These are phyloP conservation scores for Altica lythri DNA, from an alignment of 2,888 invertebrate genomes.

Conservation along the genomic window DNA sequence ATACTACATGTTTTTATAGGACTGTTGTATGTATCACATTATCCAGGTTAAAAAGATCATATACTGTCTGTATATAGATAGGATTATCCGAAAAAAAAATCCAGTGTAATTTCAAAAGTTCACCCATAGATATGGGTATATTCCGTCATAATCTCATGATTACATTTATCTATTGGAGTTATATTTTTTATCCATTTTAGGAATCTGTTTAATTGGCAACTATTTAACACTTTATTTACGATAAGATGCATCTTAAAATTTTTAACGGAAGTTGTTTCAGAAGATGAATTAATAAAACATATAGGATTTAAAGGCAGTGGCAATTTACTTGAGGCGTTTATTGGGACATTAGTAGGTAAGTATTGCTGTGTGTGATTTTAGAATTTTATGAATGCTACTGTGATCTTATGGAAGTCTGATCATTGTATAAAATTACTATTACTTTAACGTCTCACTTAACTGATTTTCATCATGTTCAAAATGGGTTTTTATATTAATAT, in stretches of 20 bases:
- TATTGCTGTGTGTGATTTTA: no score
- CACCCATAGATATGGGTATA: not conserved
- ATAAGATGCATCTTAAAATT: conserved; percentile 85
- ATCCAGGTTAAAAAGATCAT: no score
- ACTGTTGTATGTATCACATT: no score
- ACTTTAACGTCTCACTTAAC: no score
- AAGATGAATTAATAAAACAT: conserved; percentile 84
- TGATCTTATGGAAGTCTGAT: no score
- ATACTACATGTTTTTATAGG: no score
- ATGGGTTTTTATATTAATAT: no score
- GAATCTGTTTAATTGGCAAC: conserved; percentile 87
- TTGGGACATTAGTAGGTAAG: conserved; percentile 68
- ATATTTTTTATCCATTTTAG: conserved; percentile 57
- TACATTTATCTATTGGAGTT: not conserved
- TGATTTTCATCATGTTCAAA: no score
- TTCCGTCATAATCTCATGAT: not conserved
- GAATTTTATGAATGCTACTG: no score
- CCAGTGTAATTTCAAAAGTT: not conserved
- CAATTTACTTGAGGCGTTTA: conserved; percentile 69
- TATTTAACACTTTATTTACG: conserved; percentile 90
- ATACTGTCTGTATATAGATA: not conserved
- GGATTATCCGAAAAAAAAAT: not conserved
- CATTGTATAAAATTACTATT: no score
- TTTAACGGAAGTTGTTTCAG: conserved; percentile 86
- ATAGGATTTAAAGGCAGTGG: conserved; percentile 65